These are phyloP conservation scores for Drosophila novamexicana DNA, from an alignment of 1,140 invertebrate genomes.

Conservation along the genomic window DNA sequence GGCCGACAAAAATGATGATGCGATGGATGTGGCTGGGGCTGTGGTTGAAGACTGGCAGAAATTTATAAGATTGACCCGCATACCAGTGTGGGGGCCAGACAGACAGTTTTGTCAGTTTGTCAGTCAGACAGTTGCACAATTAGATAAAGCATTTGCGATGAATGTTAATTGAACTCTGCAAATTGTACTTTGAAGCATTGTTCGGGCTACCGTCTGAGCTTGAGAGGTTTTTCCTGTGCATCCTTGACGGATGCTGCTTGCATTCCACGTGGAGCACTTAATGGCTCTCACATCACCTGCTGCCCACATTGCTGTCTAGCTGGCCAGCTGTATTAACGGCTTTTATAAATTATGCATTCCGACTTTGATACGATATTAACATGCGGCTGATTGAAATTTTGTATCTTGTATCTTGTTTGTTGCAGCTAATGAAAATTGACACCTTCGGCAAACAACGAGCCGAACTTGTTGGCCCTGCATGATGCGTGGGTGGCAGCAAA, in stretches of 20 bases:
- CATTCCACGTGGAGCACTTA: conserved; percentile 7
- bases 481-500: conserved; percentile 48
- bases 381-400: conserved; percentile 32
- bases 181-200: conserved; percentile 58
- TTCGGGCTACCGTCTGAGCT: conserved; percentile 28
- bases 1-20: conserved; percentile 51
- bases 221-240: conserved; percentile 33
- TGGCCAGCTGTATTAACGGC: conserved; percentile 28
- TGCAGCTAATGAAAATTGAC: conserved; percentile 74
- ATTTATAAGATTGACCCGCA: conserved; percentile 74
- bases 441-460: conserved; percentile 42
- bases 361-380: conserved; percentile 49
- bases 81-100: conserved; percentile 61
- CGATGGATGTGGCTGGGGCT: conserved; percentile 23
- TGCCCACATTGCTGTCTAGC: conserved; percentile 34
- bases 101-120: conserved; percentile 25
- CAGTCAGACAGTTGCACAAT: conserved; percentile 61
- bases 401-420: conserved; percentile 52
- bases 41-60: conserved; percentile 62
- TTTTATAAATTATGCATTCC: conserved; percentile 37
- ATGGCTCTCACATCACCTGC: conserved; percentile 12
- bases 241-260: conserved; percentile 64
- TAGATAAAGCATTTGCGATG: conserved; percentile 74
- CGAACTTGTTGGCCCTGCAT: conserved; percentile 35
- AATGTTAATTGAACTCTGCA: conserved; percentile 73